Percentiles rank a stretch among this genome's conserved stretches.
These are phyloP conservation scores for Stomatorhinus ivindoensis DNA, from an alignment of 2,113 vertebrate genomes.

Conservation along the genomic window DNA sequence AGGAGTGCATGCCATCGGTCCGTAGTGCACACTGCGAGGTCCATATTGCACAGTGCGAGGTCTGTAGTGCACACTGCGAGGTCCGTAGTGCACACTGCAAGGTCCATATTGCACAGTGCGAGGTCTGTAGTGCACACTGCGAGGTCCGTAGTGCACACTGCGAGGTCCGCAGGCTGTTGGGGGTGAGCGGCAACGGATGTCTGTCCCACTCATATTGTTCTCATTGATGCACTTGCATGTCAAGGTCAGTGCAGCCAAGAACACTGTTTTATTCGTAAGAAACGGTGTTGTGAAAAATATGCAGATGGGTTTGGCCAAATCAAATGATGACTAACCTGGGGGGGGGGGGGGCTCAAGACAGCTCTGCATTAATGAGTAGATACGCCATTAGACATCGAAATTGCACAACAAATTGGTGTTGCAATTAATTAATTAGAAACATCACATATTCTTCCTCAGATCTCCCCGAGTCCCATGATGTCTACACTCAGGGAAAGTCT, in stretches of 20 bases:
- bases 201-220: not conserved
- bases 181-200: not conserved
- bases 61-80: not conserved
- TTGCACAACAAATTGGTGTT: not conserved
- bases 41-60: not conserved
- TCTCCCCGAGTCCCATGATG: not conserved
- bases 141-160: not conserved
- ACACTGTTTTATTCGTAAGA: not conserved
- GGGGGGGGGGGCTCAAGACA: not conserved
- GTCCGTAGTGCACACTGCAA: not conserved
- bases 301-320: not conserved
- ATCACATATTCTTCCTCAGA: too few relatives aligned
- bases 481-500: not conserved
- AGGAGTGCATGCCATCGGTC: not conserved
- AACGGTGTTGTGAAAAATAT: not conserved
- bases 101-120: not conserved
- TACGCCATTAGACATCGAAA: not conserved
- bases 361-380: not conserved
- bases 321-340: not conserved
- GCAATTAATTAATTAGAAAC: conserved; percentile 1
- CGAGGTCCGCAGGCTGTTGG: not conserved
- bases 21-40: not conserved
- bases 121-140: not conserved
- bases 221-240: not conserved
- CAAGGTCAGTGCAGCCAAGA: not conserved